Evolutionary conservation across 2,113 vertebrate species (phyloP).

Genomic region (Gymnobelideus leadbeateri): DNA sequence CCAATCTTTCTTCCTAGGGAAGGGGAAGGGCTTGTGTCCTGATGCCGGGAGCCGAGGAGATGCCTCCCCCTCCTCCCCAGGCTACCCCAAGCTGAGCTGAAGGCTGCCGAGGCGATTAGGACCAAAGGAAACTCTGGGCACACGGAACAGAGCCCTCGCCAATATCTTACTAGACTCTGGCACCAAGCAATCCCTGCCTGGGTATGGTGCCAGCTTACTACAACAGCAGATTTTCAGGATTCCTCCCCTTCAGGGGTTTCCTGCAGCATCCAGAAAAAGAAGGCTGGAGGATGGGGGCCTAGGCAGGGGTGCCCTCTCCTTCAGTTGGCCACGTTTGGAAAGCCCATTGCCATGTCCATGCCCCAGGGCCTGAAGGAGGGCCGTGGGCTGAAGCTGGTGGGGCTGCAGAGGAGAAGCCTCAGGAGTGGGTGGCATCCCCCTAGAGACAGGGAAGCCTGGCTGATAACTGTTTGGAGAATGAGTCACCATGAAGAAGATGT

Average conservation of each 20-base stretch:
- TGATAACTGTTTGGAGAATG: not conserved
- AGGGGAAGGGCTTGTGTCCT: not conserved
- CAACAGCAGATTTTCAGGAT: constrained; percentile 83
- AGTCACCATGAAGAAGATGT: constrained; percentile 25
- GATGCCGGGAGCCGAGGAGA: not conserved
- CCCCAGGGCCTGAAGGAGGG: not conserved
- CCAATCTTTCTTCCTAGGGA: not conserved
- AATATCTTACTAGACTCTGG: constrained; percentile 82
- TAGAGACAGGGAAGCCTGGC: not conserved
- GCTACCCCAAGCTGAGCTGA: constrained; percentile 35
- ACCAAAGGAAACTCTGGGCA: constrained; percentile 70
- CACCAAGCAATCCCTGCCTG: constrained; percentile 78
- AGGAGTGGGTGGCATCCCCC: not conserved
- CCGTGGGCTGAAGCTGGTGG: not conserved
- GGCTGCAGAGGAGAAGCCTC: not conserved
- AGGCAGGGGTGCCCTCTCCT: not conserved
- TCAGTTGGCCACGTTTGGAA: not conserved
- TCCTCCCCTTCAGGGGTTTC: constrained; percentile 81
- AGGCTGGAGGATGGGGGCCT: constrained; percentile 43
- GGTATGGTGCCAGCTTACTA: constrained; percentile 83
- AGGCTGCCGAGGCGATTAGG: constrained; percentile 75
- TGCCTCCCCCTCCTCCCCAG: not conserved
- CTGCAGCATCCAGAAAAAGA: constrained; percentile 73
- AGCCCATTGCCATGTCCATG: not conserved
- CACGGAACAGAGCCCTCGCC: constrained; percentile 74